Evolutionary conservation across 2,888 invertebrate species (phyloP), one percentile per base, ranked within the genome.

Genomic region (Nomada goodeniana): DNA sequence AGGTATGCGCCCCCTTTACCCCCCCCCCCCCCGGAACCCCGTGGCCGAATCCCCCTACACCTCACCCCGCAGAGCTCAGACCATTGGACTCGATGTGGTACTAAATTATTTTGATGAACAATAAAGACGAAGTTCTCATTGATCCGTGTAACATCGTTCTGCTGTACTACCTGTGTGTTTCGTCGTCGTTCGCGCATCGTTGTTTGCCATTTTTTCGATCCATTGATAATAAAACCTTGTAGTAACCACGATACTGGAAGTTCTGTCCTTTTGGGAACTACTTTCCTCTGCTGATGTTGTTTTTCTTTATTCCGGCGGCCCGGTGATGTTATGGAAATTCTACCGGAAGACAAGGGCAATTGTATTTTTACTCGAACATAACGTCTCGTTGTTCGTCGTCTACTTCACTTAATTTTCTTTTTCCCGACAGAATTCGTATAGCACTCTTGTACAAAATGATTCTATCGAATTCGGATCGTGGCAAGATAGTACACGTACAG

Each of bases 61-160:
- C 5, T n/a, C 20, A 15, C 70, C 42, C 55, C 47, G 18, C 29
- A 2, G 67, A 55, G 60, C n/a, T 64, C 63, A 57, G 36, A 47
- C 26, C 53, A 47, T 69, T 69, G 36, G 53, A 80, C 65, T 76
- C 80, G 86, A 91, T 91, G 90, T 90, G 90, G 88, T 90, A 91
- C 87, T 91, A 89, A 90, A 90, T 91, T 92, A 91, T 90, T 90
- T 89, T 91, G 88, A 87, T 89, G 89, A 90, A 90, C 84, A 91
- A 91, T 91, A 90, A 91, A 92, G 91, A 91, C 80, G 65, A 89
- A 89, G 85, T 91, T 91, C 86, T 91, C 90, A 91, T 90, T 89
- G 83, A 90, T 77, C 70, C 76, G 76, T 84, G 78, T 84, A 60
- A 83, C 57, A 80, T 82, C 73, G 75, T 86, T 86, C 73, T 86